A percentile compares a stretch with the other conserved stretches of the same genome.
These are phyloP conservation scores for Xylocopa sonorina DNA, from an alignment of 1,140 invertebrate genomes.

Conservation along the genomic window DNA sequence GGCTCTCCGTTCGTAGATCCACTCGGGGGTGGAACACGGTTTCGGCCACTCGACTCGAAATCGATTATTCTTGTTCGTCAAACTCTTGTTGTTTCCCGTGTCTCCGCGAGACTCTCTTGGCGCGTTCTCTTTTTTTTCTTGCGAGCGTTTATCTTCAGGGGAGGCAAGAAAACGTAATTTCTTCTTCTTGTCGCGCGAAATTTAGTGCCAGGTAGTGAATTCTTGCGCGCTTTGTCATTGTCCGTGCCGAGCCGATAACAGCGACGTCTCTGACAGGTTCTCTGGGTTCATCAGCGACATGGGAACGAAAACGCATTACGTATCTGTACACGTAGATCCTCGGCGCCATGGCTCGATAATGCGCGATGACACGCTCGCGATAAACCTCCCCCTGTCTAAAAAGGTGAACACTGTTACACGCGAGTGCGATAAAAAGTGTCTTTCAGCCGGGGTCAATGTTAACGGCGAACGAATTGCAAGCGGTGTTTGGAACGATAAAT, in stretches of 20 bases:
- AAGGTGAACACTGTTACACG: neutral
- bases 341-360: slow-evolving; percentile 16
- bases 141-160: no score
- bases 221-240: neutral
- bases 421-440: neutral
- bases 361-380: slow-evolving; percentile 14
- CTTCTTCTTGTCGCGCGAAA: no score
- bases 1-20: no score
- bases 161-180: no score
- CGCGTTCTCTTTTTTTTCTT: no score
- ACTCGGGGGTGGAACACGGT: no score
- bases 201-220: neutral
- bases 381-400: neutral
- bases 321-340: slow-evolving; percentile 7
- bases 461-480: neutral
- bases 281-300: slow-evolving; percentile 13
- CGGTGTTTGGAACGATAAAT: no score
- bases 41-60: no score
- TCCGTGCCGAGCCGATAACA: neutral
- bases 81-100: no score
- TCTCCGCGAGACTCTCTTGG: no score
- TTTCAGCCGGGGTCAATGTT: neutral
- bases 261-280: slow-evolving; percentile 14
- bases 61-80: no score
- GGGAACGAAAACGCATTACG: neutral